These are phyloP conservation scores for Oryzias melastigma DNA, from an alignment of 2,113 vertebrate species.

Conservation along the genomic window DNA sequence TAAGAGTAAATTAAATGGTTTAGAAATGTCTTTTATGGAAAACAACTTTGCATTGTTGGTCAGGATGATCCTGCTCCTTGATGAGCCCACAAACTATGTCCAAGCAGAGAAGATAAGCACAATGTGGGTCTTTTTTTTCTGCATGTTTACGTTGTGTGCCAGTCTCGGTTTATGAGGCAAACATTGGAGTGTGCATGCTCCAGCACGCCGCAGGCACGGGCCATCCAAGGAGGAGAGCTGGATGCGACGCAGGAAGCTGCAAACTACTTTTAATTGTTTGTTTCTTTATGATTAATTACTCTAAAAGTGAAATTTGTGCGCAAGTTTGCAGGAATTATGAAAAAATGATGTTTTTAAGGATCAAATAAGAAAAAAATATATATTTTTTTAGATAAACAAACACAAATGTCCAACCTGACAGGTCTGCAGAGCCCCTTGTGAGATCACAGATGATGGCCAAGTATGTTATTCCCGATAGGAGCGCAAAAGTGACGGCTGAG, in stretches of 20 bases:
- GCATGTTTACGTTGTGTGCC: slow-evolving; percentile 33
- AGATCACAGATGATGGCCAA: slow-evolving; percentile 76
- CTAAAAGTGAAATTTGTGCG: too few relatives aligned
- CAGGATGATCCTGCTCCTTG: slow-evolving; percentile 15
- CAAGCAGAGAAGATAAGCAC: slow-evolving; percentile 12
- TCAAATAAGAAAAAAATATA: not conserved
- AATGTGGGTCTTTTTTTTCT: slow-evolving; percentile 21
- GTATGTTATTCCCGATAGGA: slow-evolving; percentile 80
- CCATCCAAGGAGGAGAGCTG: slow-evolving; percentile 13
- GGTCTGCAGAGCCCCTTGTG: slow-evolving; percentile 77
- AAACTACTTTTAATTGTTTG: too few relatives aligned
- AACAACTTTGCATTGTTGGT: not conserved
- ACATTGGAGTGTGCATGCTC: slow-evolving; percentile 41
- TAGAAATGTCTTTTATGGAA: too few relatives aligned
- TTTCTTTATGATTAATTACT: too few relatives aligned
- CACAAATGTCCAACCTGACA: slow-evolving; percentile 77
- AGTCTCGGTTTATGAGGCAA: slow-evolving; percentile 26
- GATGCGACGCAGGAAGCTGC: slow-evolving; percentile 10
- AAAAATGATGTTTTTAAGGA: not conserved
- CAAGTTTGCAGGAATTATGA: not conserved
- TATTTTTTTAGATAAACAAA: not conserved
- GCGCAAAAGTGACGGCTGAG: slow-evolving; percentile 73
- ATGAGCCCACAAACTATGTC: slow-evolving; percentile 16
- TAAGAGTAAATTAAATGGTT: too few relatives aligned
- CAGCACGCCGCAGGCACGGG: slow-evolving; percentile 54